phyloP scores from a whole-genome alignment of 2,113 vertebrate genomes.

The Lophura nycthemera region DNA sequence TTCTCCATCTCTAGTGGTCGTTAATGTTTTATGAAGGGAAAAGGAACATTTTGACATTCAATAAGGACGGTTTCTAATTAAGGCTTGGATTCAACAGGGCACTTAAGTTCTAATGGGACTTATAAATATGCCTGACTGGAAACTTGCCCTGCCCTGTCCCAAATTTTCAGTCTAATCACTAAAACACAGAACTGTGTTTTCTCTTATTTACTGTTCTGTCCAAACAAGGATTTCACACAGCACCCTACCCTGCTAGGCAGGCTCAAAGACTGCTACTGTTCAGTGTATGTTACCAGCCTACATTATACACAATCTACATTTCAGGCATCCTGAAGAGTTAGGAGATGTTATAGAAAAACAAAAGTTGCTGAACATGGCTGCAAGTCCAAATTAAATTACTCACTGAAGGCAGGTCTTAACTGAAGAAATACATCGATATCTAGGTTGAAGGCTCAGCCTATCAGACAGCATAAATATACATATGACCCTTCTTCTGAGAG shows the following conservation, averaged over 20 bases:
- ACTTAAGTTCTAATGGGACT: slow-evolving; percentile 45
- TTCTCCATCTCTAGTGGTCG: background rate
- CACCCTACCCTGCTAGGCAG: background rate
- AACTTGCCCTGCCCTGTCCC: slow-evolving; percentile 27
- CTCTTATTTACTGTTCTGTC: background rate
- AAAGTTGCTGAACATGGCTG: background rate
- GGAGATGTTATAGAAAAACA: background rate
- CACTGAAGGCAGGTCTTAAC: background rate
- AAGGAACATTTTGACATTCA: slow-evolving; percentile 53
- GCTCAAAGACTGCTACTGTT: background rate
- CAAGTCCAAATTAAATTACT: slow-evolving; percentile 7
- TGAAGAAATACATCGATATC: background rate
- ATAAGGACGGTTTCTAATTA: slow-evolving; percentile 55
- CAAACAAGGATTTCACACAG: background rate
- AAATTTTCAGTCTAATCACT: background rate
- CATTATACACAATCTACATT: background rate
- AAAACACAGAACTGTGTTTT: background rate
- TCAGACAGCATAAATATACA: background rate
- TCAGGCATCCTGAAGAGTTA: background rate
- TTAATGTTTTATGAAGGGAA: slow-evolving; percentile 58
- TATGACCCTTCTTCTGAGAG: background rate
- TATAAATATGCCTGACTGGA: slow-evolving; percentile 29
- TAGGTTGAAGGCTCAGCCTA: background rate
- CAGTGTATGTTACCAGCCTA: background rate
- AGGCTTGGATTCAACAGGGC: background rate